Base-by-base conservation (phyloP, 1,140 invertebrate genomes). In the Lysiphlebus fabarum region DNA sequence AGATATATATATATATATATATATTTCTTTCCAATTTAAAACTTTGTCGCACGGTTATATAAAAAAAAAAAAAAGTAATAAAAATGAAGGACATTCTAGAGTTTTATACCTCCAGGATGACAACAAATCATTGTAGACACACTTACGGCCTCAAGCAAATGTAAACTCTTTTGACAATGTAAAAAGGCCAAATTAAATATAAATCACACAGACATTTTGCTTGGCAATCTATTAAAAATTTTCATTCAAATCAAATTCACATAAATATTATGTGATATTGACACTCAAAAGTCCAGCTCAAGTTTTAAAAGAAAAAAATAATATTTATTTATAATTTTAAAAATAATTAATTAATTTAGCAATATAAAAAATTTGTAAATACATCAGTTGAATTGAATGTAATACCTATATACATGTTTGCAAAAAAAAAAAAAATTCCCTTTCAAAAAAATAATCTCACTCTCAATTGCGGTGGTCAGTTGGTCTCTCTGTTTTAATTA, bases 401-500 rank as follows among this genome's bases (percentile, higher is more conserved):
- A n/a, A n/a, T n/a, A n/a, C n/a, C n/a, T n/a, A n/a, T n/a, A n/a
- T n/a, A n/a, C n/a, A n/a, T n/a, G n/a, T n/a, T n/a, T n/a, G n/a
- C n/a, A n/a, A n/a, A n/a, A n/a, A n/a, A n/a, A n/a, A n/a, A n/a
- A n/a, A n/a, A n/a, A n/a, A n/a, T n/a, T n/a, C n/a, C n/a, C n/a
- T n/a, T n/a, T n/a, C n/a, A n/a, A n/a, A n/a, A n/a, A n/a, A n/a
- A n/a, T n/a, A n/a, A n/a, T n/a, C n/a, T n/a, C 41, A 56, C 63
- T 56, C 61, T 65, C 49, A 58, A 62, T 65, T 65, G 58, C 61
- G 58, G 54, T 37, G 40, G 54, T 42, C 51, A 33, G n/a, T 51
- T 33, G 10, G 34, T 38, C 34, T 14, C 36, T 36, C 60, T 53
- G 59, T 62, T 62, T 65, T 65, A 65, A 65, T 65, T 62, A 62